Percentiles rank a stretch among this genome's conserved stretches.
These are phyloP conservation scores for Sapajus apella DNA, from an alignment of 2,113 vertebrate genomes.

Conservation along the genomic window DNA sequence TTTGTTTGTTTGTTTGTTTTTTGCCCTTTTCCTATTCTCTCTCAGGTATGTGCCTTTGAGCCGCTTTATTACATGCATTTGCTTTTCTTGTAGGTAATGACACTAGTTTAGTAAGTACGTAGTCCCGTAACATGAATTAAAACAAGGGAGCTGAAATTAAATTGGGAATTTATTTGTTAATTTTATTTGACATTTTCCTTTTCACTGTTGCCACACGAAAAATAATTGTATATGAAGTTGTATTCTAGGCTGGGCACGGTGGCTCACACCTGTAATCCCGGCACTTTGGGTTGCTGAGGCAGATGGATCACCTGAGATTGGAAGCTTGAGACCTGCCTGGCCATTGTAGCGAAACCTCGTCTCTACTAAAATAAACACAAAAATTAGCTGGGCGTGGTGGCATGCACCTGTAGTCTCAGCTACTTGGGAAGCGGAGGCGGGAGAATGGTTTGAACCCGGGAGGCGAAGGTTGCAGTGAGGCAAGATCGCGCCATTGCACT, in stretches of 20 bases:
- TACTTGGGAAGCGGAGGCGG: too few species aligned
- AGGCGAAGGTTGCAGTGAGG: too few species aligned
- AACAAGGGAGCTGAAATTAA: constrained; percentile 23
- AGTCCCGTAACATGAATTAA: constrained; percentile 28
- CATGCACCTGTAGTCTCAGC: too few species aligned
- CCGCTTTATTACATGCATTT: constrained; percentile 19
- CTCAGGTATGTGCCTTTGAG: neutral
- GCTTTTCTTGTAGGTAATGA: neutral
- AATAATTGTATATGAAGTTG: constrained; percentile 43
- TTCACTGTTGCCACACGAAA: neutral
- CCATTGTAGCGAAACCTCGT: too few species aligned
- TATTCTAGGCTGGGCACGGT: neutral
- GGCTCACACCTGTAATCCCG: too few species aligned
- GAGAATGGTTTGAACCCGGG: too few species aligned
- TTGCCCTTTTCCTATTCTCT: neutral
- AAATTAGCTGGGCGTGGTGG: too few species aligned
- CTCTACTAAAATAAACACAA: too few species aligned
- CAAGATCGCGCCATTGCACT: too few species aligned
- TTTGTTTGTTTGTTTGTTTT: neutral
- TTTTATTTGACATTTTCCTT: constrained; percentile 52
- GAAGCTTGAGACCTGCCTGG: too few species aligned
- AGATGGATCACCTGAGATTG: too few species aligned
- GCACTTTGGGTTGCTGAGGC: too few species aligned
- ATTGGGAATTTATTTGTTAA: constrained; percentile 50
- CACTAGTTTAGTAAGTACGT: neutral